phyloP scores from a whole-genome alignment of 2,797 vertebrate genomes.

The Neomorphus geoffroyi region DNA sequence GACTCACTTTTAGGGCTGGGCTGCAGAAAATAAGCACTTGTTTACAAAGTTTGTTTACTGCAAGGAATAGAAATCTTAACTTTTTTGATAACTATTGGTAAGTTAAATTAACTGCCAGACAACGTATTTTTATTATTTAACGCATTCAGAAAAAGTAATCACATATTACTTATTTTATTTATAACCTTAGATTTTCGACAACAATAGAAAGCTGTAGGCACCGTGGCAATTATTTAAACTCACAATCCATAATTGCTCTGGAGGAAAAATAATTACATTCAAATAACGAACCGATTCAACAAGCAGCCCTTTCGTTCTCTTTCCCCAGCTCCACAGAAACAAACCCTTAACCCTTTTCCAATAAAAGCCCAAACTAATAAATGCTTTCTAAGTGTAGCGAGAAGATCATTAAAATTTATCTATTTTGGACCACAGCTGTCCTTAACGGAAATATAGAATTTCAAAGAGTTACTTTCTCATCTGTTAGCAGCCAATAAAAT shows the following conservation, averaged over 20 bases:
- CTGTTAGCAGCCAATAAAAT: background rate
- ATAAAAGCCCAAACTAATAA: constrained; percentile 15
- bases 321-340: background rate
- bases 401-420: constrained; percentile 31
- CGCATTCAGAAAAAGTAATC: background rate
- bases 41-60: constrained; percentile 46
- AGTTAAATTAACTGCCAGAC: constrained; percentile 22
- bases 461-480: constrained; percentile 7
- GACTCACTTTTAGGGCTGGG: background rate
- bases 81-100: background rate
- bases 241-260: constrained; percentile 25
- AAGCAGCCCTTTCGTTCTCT: background rate
- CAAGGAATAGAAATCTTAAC: background rate
- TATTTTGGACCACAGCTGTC: background rate
- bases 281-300: constrained; percentile 15
- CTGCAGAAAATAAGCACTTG: constrained; percentile 34
- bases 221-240: constrained; percentile 41
- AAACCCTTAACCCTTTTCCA: constrained; percentile 2
- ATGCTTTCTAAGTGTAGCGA: constrained; percentile 6
- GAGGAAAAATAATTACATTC: constrained; percentile 43
- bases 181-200: constrained; percentile 2
- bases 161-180: constrained; percentile 4
- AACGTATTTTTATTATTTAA: background rate
- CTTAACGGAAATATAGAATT: background rate
- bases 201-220: constrained; percentile 41